Conservation (phyloP, 1,140 invertebrate genomes). For the Hycleus cichorii region DNA sequence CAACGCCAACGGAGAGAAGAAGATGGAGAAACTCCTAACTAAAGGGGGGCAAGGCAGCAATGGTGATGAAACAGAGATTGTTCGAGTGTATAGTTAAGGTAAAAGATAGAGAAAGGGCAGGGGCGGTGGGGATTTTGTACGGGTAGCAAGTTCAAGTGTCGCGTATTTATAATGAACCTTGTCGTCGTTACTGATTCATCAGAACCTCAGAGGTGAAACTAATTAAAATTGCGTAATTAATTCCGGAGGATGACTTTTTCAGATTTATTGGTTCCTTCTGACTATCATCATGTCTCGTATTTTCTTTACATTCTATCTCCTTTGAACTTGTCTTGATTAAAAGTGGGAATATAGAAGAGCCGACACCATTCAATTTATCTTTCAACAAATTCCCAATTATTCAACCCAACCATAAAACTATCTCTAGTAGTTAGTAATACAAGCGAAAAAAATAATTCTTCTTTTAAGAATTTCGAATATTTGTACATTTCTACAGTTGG, state of each 20-base stretch:
- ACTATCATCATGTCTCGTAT: too few relatives aligned
- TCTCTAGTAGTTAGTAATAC: too few relatives aligned
- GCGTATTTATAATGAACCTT: slow-evolving; percentile 27
- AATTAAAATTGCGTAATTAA: slow-evolving; percentile 29
- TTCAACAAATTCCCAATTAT: slow-evolving; percentile 3
- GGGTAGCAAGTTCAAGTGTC: slow-evolving; percentile 18
- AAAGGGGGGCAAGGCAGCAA: too few relatives aligned
- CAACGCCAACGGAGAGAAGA: slow-evolving; percentile 8
- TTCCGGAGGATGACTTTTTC: slow-evolving; percentile 19
- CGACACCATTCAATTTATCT: too few relatives aligned
- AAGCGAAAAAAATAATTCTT: too few relatives aligned
- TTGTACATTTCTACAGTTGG: slow-evolving; percentile 7
- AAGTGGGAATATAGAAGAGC: slow-evolving; percentile 7
- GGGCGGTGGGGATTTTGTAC: background rate
- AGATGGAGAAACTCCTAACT: too few relatives aligned
- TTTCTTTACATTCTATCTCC: too few relatives aligned
- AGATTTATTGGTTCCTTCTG: slow-evolving; percentile 18
- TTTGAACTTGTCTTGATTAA: slow-evolving; percentile 12
- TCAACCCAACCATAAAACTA: background rate
- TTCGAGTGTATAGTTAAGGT: too few relatives aligned
- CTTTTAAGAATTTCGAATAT: background rate
- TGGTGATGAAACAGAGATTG: too few relatives aligned
- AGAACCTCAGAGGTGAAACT: slow-evolving; percentile 24
- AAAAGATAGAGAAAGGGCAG: too few relatives aligned
- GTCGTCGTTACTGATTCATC: slow-evolving; percentile 23